These are phyloP conservation scores for Scolopax rusticola DNA, from an alignment of 2,797 vertebrate species.

Conservation along the genomic window DNA sequence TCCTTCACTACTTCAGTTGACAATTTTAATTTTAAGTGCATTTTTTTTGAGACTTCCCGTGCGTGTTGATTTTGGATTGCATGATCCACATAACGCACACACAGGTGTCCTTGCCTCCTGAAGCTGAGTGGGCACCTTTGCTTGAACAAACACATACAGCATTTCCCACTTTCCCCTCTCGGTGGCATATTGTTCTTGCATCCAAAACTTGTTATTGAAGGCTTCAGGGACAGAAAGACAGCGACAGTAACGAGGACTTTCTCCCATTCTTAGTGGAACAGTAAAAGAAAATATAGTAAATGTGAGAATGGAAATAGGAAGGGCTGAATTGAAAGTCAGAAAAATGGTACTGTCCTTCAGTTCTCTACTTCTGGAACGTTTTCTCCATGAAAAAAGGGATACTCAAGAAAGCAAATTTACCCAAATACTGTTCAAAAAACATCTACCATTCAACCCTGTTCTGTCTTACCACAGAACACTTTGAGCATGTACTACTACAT, in stretches of 20 bases:
- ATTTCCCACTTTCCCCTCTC: neutral
- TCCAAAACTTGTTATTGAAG: neutral
- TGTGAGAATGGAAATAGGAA: neutral
- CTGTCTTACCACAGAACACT: neutral
- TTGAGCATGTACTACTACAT: neutral
- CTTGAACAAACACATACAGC: neutral
- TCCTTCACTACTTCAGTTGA: neutral
- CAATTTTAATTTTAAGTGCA: neutral
- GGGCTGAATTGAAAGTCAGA: neutral
- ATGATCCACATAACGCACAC: neutral
- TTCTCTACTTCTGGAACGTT: slow-evolving; percentile 5
- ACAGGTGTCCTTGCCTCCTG: neutral
- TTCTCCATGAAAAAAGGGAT: neutral
- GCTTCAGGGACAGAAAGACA: neutral
- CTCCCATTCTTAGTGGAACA: neutral
- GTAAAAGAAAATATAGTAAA: neutral
- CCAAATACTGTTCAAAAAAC: neutral
- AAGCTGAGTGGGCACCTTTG: neutral
- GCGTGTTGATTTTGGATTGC: neutral
- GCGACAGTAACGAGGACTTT: neutral
- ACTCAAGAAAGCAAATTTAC: neutral
- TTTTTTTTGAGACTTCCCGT: neutral
- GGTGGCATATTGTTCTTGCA: neutral
- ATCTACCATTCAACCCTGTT: neutral
- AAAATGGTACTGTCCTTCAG: neutral